Evolutionary conservation across 2,113 vertebrate species (phyloP).

Genomic region (Motacilla tschutschensis): DNA sequence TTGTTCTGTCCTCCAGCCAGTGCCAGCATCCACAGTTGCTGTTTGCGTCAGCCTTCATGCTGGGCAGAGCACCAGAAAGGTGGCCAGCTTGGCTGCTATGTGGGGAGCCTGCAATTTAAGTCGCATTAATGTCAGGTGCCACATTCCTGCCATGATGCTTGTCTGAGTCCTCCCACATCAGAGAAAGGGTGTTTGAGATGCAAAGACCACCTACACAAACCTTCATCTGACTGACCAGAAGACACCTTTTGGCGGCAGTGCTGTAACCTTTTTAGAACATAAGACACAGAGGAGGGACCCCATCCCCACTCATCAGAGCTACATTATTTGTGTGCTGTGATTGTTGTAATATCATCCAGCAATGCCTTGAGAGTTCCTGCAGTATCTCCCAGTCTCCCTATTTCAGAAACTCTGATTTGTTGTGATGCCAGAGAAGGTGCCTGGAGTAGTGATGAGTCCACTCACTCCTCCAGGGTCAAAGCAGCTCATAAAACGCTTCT

Average conservation of each 20-base stretch:
- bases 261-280: background rate
- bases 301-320: background rate
- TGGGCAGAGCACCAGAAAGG: background rate
- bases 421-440: background rate
- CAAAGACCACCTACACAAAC: background rate
- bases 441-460: background rate
- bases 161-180: background rate
- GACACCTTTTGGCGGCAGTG: background rate
- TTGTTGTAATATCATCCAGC: background rate
- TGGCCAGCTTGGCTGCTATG: background rate
- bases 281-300: background rate
- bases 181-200: background rate
- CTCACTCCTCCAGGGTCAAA: background rate
- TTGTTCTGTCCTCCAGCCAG: background rate
- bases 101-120: background rate
- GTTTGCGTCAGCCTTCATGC: background rate
- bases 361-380: background rate
- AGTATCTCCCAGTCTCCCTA: background rate
- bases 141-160: background rate
- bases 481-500: background rate
- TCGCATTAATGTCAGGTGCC: background rate
- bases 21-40: background rate
- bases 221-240: background rate
- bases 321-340: background rate
- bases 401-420: background rate